Evolutionary conservation across 1,140 invertebrate genomes (phyloP), one percentile per base, ranked within the genome.

Genomic region (Penaeus vannamei): DNA sequence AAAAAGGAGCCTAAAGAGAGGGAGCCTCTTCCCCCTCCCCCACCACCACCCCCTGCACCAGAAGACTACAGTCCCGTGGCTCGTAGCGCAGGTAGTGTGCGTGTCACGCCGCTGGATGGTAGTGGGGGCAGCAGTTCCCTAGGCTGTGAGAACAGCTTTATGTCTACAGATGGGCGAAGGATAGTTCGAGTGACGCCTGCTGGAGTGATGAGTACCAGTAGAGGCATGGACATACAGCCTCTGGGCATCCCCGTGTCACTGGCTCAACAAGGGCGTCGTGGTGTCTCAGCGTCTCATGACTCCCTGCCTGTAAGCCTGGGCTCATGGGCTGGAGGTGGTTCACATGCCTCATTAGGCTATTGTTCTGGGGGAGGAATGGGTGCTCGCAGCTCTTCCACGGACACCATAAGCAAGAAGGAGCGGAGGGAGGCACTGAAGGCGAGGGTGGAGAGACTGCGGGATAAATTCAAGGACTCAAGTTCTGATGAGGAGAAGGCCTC

Each of bases 401-500:
- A 91, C 84, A 91, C 89, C 22, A 81, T 91, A 10, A 84, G 88
- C 62, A 88, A 90, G 46, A 91, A 91, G 66, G 91, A 95, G 92
- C 93, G 92, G 22, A 93, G 95, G 77, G 95, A 94, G 92, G 95
- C 93, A 91, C 81, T 95, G 46, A 96, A 95, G 93, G 95, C 95
- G 14, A 92, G 95, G 85, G 94, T 95, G 12, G 94, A 96, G 93
- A 95, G 95, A 0, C 93, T 95, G 80, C 93, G 95, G 86, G 93
- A 92, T 93, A 93, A n/a, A 94, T 94, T n/a, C 95, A 85, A 53
- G 32, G 89, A 90, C 14, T 84, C 95, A 42, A 96, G 95, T 92
- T 96, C 96, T 76, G 96, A 96, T 89, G 96, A 96, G 90, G 96
- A 96, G 91, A 95, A 94, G 59, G 92, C 94, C 60, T 91, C 91